A percentile compares a stretch with the other conserved stretches of the same genome.
phyloP scores from a whole-genome alignment of 2,888 invertebrate species.

The Ditylenchus weischeri region DNA sequence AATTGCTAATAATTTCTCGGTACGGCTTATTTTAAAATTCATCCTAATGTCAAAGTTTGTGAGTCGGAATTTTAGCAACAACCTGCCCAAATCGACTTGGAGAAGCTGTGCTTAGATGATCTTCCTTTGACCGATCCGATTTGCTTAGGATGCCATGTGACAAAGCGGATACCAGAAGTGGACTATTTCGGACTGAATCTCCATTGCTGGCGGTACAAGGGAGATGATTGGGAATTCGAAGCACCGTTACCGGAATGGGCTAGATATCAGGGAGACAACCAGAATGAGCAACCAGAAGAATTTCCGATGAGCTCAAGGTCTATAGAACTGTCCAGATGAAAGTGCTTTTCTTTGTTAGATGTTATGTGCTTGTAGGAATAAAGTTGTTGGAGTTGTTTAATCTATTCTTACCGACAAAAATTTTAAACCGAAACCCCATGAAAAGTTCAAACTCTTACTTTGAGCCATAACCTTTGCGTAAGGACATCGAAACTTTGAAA shows the following conservation, averaged over 20 bases:
- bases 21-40: not conserved
- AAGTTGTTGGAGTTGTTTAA: no score
- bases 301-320: not conserved
- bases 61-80: constrained; percentile 9
- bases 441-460: no score
- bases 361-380: not conserved
- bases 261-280: not conserved
- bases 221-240: constrained; percentile 47
- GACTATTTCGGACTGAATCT: constrained; percentile 35
- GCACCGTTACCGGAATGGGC: constrained; percentile 56
- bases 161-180: constrained; percentile 40
- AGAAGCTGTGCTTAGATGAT: constrained; percentile 32
- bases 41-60: no score
- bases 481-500: no score
- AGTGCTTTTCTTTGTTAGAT: no score
- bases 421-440: no score
- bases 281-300: not conserved
- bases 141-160: constrained; percentile 54
- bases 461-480: no score
- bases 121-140: constrained; percentile 47
- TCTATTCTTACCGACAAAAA: no score
- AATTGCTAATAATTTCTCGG: constrained; percentile 29
- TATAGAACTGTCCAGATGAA: not conserved
- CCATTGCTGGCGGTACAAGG: constrained; percentile 56
- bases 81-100: constrained; percentile 21